Base-by-base conservation (phyloP, 2,113 vertebrate genomes). In the Plecotus auritus region DNA sequence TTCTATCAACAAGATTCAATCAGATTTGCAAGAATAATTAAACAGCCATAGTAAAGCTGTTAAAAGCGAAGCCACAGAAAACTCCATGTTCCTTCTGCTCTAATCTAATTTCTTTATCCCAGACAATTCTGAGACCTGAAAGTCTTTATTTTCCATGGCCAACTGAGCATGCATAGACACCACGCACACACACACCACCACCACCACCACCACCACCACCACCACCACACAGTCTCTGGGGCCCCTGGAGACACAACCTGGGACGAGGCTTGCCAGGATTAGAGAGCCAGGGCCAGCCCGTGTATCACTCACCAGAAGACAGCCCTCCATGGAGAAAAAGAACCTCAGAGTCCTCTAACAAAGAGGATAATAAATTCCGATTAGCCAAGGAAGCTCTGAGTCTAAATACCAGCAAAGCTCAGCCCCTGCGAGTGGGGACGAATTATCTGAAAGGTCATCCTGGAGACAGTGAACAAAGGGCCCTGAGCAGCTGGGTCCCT, bases 391-490 rank as follows among this genome's bases (percentile, higher is more conserved):
- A 98, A 98, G 96, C 96, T 93, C 88, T 61, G 96, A 98, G 96
- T 98, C 98, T 98, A 97, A 97, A 97, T 98, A 97, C 97, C 96
- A 97, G 97, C 97, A 97, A 98, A 97, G 97, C 97, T 98, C 96
- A 97, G 97, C 95, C 95, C 77, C 84, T 85, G 97, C 56, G 90
- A 98, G 96, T 88, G 85, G 97, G 98, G 97, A 98, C 96, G 96
- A 98, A 98, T 98, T 98, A 97, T 98, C 98, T 97, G 97, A 98
- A 98, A 98, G 98, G 98, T 98, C 98, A 98, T 96, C 97, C 96
- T 95, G 90, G 98, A 96, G 96, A 97, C 96, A 95, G 95, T 95
- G 98, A 98, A 98, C 98, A 98, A 98, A 98, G 98, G 96, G 90
- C 94, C 96, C 96, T 4, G 14, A 98, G 97, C 95, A 98, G 96